Evolutionary conservation across 2,888 invertebrate genomes (phyloP).

Genomic region (Xylocampa areola): DNA sequence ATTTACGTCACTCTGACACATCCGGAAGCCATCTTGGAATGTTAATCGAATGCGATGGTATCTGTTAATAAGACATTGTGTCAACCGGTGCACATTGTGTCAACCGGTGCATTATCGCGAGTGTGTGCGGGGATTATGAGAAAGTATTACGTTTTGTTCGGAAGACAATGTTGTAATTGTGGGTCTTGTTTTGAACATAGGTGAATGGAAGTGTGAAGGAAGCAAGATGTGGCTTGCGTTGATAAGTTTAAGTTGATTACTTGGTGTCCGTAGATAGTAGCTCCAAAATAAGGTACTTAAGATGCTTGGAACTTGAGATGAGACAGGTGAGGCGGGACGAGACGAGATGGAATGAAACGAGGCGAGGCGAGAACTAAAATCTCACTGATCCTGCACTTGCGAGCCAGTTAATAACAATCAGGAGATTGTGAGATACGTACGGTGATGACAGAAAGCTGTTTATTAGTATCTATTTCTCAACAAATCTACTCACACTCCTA

Average conservation of each 20-base stretch:
- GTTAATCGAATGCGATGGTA: conserved; percentile 86
- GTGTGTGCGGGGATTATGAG: conserved; percentile 68
- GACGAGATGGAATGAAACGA: no score
- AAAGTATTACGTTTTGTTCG: conserved; percentile 38
- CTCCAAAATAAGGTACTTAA: no score
- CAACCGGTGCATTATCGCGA: conserved; percentile 62
- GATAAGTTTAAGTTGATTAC: conserved; percentile 11
- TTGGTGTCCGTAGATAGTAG: conserved; percentile 1
- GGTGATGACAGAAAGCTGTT: no score
- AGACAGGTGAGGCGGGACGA: no score
- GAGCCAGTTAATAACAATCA: no score
- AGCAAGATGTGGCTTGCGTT: not conserved
- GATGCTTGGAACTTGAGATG: no score
- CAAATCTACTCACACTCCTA: no score
- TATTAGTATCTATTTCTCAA: no score
- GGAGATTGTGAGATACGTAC: no score
- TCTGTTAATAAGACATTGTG: conserved; percentile 87
- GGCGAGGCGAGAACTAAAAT: no score
- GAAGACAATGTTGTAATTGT: conserved; percentile 43
- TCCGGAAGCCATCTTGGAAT: conserved; percentile 79
- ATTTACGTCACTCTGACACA: conserved; percentile 74
- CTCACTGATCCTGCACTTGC: no score
- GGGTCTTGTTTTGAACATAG: conserved; percentile 34
- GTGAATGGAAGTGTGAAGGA: conserved; percentile 8
- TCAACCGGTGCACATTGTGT: conserved; percentile 32